Conservation (phyloP, 2,888 invertebrate species). For the Taphrorychus bicolor region DNA sequence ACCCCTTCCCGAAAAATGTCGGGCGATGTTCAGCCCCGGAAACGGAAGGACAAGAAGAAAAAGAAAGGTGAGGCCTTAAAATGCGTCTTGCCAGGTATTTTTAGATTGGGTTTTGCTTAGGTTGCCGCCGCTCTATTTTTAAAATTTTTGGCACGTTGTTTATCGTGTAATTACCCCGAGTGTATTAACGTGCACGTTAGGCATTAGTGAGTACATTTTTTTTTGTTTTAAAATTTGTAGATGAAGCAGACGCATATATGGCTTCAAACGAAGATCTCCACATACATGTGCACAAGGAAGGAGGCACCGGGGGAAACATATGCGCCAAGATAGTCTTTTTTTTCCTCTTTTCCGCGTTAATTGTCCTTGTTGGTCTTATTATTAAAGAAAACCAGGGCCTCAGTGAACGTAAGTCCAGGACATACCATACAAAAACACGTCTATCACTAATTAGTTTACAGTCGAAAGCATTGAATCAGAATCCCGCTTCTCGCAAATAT, state of each 20-base stretch:
- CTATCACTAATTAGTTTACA: conserved; percentile 5
- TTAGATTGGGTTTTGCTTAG: conserved; percentile 40
- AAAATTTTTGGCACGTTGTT: conserved; percentile 29
- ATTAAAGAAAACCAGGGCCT: conserved; percentile 81
- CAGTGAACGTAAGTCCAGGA: conserved; percentile 71
- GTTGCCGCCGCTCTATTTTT: conserved; percentile 37
- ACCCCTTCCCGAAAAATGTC: conserved; percentile 69
- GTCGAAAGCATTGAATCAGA: conserved; percentile 54
- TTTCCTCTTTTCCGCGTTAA: conserved; percentile 72
- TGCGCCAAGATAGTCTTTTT: conserved; percentile 87
- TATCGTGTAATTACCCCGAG: not conserved
- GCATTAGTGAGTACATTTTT: no score
- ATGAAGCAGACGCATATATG: conserved; percentile 31
- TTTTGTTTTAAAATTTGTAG: conserved; percentile 30
- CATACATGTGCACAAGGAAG: conserved; percentile 80
- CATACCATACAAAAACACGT: not conserved
- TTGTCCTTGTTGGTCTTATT: conserved; percentile 78
- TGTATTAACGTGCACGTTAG: no score
- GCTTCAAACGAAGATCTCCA: conserved; percentile 69
- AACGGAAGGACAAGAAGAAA: conserved; percentile 83
- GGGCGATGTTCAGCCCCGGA: conserved; percentile 85
- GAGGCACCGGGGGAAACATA: conserved; percentile 81
- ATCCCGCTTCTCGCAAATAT: conserved; percentile 75
- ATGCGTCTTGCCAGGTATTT: conserved; percentile 44
- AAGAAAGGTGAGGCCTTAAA: conserved; percentile 72